These are phyloP conservation scores for Sparidentex hasta DNA, from an alignment of 2,797 vertebrate genomes.

Conservation along the genomic window DNA sequence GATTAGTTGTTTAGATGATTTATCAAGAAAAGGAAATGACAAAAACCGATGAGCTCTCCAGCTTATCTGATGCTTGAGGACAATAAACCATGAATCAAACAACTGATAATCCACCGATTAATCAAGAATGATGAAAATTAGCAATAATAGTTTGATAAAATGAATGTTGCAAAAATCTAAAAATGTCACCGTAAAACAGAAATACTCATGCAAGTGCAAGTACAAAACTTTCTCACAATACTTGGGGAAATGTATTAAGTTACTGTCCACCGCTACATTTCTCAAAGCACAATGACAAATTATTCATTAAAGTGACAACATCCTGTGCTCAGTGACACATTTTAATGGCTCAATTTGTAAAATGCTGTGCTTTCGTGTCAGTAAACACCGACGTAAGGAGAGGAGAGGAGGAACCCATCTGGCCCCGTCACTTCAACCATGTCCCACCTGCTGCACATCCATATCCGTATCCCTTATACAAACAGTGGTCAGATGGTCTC, in stretches of 20 bases:
- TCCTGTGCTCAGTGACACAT: slow-evolving; percentile 8
- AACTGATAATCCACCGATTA: background rate
- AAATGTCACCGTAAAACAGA: background rate
- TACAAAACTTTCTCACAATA: background rate
- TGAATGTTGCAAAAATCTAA: background rate
- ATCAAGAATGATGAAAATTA: too few species aligned
- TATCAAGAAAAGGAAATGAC: background rate
- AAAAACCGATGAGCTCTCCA: background rate
- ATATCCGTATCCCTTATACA: slow-evolving; percentile 36
- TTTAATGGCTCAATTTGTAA: slow-evolving; percentile 38
- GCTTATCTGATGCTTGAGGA: background rate
- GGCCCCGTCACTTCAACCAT: slow-evolving; percentile 46
- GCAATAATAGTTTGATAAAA: background rate
- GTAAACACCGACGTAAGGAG: slow-evolving; percentile 23
- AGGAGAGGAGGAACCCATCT: slow-evolving; percentile 40
- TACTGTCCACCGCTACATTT: background rate
- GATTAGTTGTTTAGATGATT: background rate
- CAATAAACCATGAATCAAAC: background rate
- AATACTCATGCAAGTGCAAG: background rate
- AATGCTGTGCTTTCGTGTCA: slow-evolving; percentile 15
- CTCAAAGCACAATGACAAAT: slow-evolving; percentile 15
- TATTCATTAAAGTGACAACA: slow-evolving; percentile 23
- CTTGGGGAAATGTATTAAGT: background rate
- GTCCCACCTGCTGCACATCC: slow-evolving; percentile 45
- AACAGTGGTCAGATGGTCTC: slow-evolving; percentile 46